A percentile compares a stretch with the other conserved stretches of the same genome.
Conservation (phyloP, 2,797 vertebrate species). For the Synanceia verrucosa region DNA sequence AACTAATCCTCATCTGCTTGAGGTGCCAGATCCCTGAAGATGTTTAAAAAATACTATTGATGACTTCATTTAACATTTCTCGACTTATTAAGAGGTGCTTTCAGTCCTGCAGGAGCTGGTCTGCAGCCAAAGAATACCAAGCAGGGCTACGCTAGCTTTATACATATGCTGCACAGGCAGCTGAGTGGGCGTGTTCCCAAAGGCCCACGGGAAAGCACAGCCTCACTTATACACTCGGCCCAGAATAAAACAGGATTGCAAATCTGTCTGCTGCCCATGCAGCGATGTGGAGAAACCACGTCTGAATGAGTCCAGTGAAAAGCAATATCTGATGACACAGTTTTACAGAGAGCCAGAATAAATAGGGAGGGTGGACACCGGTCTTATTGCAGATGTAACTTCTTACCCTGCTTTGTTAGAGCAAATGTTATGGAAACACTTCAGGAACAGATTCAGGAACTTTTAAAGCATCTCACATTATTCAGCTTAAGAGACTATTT, state of each 20-base stretch:
- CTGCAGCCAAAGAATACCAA: constrained; percentile 55
- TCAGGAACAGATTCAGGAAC: constrained; percentile 21
- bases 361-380: neutral
- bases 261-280: constrained; percentile 55
- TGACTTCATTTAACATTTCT: constrained; percentile 21
- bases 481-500: constrained; percentile 27
- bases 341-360: constrained; percentile 18
- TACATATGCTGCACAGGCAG: constrained; percentile 62
- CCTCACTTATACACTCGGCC: constrained; percentile 51
- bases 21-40: neutral
- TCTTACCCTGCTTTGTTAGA: neutral
- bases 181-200: constrained; percentile 66
- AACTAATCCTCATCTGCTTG: constrained; percentile 6
- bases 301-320: constrained; percentile 50
- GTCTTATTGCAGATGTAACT: constrained; percentile 11
- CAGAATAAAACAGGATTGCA: constrained; percentile 50
- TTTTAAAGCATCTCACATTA: constrained; percentile 25
- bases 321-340: constrained; percentile 36
- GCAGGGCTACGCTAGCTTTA: constrained; percentile 24
- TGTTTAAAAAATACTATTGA: constrained; percentile 5
- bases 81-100: constrained; percentile 18
- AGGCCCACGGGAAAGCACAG: constrained; percentile 58
- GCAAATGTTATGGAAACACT: constrained; percentile 8
- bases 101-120: constrained; percentile 33
- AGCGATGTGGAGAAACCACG: constrained; percentile 42